A percentile compares a stretch with the other conserved stretches of the same genome.
These are phyloP conservation scores for Crocuta crocuta DNA, from an alignment of 2,113 vertebrate genomes.

Conservation along the genomic window DNA sequence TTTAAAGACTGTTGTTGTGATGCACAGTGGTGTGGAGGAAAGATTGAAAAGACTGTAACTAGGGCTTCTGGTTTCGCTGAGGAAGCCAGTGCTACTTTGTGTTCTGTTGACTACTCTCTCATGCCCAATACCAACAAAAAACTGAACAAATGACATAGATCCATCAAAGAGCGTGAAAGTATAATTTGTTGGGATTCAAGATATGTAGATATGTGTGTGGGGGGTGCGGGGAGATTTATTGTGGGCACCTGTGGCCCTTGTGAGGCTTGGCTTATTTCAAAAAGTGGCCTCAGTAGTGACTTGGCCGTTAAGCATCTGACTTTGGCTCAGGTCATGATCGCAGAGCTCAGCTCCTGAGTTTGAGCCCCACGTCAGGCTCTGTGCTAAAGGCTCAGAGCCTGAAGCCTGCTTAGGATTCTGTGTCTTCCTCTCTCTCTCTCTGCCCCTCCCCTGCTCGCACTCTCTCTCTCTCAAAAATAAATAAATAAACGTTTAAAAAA, in stretches of 20 bases:
- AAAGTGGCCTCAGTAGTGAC: background rate
- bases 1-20: background rate
- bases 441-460: no score
- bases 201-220: background rate
- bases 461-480: no score
- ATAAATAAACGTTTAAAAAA: no score
- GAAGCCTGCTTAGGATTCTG: no score
- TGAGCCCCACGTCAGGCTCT: no score
- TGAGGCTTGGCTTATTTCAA: background rate
- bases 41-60: background rate
- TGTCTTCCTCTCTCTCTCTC: no score
- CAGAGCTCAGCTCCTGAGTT: no score
- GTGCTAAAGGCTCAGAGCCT: no score
- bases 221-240: background rate
- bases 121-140: background rate
- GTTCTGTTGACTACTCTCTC: background rate
- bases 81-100: background rate
- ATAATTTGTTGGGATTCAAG: background rate
- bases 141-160: background rate
- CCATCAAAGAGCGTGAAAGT: background rate
- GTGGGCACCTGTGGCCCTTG: background rate
- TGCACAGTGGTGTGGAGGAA: background rate
- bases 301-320: no score
- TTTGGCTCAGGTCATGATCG: no score
- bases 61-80: background rate